Evolutionary conservation across 2,113 vertebrate species (phyloP), one percentile per base, ranked within the genome.

Genomic region (Syngnathus floridae): DNA sequence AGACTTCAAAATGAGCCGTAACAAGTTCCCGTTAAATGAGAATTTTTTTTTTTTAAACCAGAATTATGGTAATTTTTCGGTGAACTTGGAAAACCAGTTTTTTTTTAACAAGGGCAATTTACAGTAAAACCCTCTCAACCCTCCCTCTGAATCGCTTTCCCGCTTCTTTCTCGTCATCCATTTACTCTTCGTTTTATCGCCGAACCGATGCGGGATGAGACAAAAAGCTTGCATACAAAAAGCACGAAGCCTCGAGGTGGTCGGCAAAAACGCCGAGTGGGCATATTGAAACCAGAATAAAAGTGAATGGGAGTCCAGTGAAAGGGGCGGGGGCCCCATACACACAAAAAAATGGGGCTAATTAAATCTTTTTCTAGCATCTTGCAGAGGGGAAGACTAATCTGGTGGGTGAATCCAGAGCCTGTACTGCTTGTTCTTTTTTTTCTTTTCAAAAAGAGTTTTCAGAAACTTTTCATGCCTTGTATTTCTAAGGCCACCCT

Each of bases 321-420:
- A 82, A 80, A 62, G 43, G 72, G 43, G 14, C 60, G 54, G 3
- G 26, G 14, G 2, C 52, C 19, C 10, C 3, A 21, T 21, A 52
- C 48, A 49, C 19, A 52, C 11, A 55, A 75, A 26, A 26, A 26
- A 4, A 1, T 2, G 22, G 67, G 72, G 63, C 76, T 84, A 88
- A 87, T 88, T 88, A 86, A 87, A 87, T 85, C 84, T 84, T 81
- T 82, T 75, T 79, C 26, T 79, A 62, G 65, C 62, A 52, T 76
- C 67, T 74, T 76, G 78, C 78, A 72, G 67, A 75, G 67, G 74
- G 74, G 69, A 79, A 77, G 67, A 21, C 73, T 85, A 83, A 86
- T 88, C 85, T 82, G 71, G 65, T 81, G 82, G 77, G 80, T 76
- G 82, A 82, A 76, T 78, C 69, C 62, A 54, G 70, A 60, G 61